Evolutionary conservation across 1,140 invertebrate genomes (phyloP).

Genomic region (Matsumurasca onukii): DNA sequence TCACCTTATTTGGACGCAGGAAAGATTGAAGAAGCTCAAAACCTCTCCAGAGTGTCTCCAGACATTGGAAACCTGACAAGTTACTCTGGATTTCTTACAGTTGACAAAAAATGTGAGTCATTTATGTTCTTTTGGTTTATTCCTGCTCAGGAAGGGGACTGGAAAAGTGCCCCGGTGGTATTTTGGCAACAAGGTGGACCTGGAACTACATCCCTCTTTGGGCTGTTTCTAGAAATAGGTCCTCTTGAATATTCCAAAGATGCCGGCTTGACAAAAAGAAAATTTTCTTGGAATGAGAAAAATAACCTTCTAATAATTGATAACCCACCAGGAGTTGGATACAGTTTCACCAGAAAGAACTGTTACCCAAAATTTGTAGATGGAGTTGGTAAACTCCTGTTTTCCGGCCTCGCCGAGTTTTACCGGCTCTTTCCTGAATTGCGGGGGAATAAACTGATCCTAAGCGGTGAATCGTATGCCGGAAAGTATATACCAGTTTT

Average conservation of each 20-base stretch:
- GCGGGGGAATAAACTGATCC: constrained; percentile 66
- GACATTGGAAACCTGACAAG: constrained; percentile 27
- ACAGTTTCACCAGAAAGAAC: constrained; percentile 62
- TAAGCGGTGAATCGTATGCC: constrained; percentile 85
- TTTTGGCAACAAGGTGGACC: constrained; percentile 78
- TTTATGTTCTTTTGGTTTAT: constrained; percentile 83
- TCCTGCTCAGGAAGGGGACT: constrained; percentile 53
- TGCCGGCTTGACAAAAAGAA: constrained; percentile 9
- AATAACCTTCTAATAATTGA: constrained; percentile 70
- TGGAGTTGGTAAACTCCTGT: constrained; percentile 46
- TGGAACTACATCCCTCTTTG: constrained; percentile 66
- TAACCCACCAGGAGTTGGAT: constrained; percentile 54
- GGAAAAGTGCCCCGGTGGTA: constrained; percentile 58
- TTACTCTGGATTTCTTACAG: constrained; percentile 72
- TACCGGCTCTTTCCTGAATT: constrained; percentile 70
- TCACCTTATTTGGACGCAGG: constrained; percentile 35
- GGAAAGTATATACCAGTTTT: constrained; percentile 81
- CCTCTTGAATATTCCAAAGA: constrained; percentile 14
- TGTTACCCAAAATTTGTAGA: constrained; percentile 68
- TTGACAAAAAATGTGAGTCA: constrained; percentile 53
- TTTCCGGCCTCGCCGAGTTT: constrained; percentile 55
- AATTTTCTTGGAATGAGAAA: constrained; percentile 32
- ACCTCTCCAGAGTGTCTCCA: constrained; percentile 31
- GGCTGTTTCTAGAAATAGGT: constrained; percentile 67
- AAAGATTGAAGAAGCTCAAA: constrained; percentile 28